phyloP scores from a whole-genome alignment of 2,888 invertebrate genomes.

The Phalangium opilio region DNA sequence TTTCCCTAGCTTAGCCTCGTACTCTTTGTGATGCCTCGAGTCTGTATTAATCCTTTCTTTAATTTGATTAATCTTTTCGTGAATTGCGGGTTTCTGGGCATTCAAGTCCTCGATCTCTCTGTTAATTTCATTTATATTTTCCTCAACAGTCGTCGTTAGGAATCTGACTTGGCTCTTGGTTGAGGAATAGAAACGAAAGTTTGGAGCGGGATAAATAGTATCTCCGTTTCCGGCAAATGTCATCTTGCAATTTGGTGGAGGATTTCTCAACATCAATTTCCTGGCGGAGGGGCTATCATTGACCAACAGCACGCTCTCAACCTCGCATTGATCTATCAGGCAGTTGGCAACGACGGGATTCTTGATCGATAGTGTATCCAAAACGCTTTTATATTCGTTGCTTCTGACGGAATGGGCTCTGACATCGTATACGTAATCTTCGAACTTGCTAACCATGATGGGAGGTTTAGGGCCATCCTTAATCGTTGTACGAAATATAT shows the following conservation, averaged over 20 bases:
- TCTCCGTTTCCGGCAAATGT: conserved; percentile 20
- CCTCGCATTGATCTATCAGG: conserved; percentile 54
- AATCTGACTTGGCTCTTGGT: conserved; percentile 6
- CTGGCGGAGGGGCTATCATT: conserved; percentile 51
- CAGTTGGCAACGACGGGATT: conserved; percentile 68
- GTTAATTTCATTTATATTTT: conserved; percentile 4
- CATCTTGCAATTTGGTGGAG: conserved; percentile 26
- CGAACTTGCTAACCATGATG: conserved; percentile 13
- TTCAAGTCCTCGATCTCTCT: no score
- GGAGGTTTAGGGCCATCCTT: conserved; percentile 26
- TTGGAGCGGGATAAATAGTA: conserved; percentile 17
- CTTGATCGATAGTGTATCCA: conserved; percentile 53
- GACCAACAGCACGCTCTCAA: conserved; percentile 64
- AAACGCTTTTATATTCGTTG: conserved; percentile 33
- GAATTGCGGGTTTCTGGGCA: no score
- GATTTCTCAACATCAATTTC: conserved; percentile 43
- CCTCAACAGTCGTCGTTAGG: conserved; percentile 14
- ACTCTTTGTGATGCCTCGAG: no score
- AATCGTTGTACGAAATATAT: conserved; percentile 37
- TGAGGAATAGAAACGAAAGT: conserved; percentile 15
- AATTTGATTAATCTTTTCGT: no score
- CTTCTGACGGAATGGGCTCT: conserved; percentile 15
- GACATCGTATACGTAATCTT: conserved; percentile 15
- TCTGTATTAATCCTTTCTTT: no score
- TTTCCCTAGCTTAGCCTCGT: no score